Percentiles rank a stretch among this genome's conserved stretches.
Evolutionary conservation across 2,888 invertebrate genomes (phyloP).

Genomic region (Platynereis dumerilii): DNA sequence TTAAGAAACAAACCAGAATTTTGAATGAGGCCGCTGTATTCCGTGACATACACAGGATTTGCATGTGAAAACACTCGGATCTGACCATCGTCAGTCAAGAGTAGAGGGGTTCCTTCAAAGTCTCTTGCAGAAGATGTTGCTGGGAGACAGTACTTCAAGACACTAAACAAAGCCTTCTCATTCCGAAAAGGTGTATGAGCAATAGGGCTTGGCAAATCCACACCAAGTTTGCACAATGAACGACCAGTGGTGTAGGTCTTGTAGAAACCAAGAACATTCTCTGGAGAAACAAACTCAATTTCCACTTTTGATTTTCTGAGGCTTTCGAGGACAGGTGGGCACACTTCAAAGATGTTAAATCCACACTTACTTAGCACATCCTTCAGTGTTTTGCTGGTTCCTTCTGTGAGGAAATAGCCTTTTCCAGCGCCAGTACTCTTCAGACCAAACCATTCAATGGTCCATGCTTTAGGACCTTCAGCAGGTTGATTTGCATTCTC

Average conservation of each 20-base stretch:
- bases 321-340: constrained; percentile 28
- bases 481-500: too few relatives aligned
- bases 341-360: constrained; percentile 34
- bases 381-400: constrained; percentile 22
- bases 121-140: constrained; percentile 25
- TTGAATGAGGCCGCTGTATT: constrained; percentile 28
- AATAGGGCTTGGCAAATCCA: constrained; percentile 24
- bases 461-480: too few relatives aligned
- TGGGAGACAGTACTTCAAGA: constrained; percentile 39
- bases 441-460: constrained; percentile 35
- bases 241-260: constrained; percentile 24
- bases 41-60: constrained; percentile 32
- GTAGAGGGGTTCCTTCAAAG: constrained; percentile 42
- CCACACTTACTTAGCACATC: constrained; percentile 35
- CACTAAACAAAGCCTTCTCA: constrained; percentile 24
- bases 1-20: constrained; percentile 12
- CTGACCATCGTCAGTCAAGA: constrained; percentile 39
- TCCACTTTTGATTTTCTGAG: constrained; percentile 29
- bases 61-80: constrained; percentile 34
- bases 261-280: constrained; percentile 38
- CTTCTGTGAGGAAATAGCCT: constrained; percentile 31
- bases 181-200: constrained; percentile 29
- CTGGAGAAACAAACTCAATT: constrained; percentile 35
- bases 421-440: constrained; percentile 26
- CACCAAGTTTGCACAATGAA: constrained; percentile 29